Percentiles rank a stretch among this genome's conserved stretches.
Conservation (phyloP, 2,797 vertebrate species). For the Premnoplex brunnescens region DNA sequence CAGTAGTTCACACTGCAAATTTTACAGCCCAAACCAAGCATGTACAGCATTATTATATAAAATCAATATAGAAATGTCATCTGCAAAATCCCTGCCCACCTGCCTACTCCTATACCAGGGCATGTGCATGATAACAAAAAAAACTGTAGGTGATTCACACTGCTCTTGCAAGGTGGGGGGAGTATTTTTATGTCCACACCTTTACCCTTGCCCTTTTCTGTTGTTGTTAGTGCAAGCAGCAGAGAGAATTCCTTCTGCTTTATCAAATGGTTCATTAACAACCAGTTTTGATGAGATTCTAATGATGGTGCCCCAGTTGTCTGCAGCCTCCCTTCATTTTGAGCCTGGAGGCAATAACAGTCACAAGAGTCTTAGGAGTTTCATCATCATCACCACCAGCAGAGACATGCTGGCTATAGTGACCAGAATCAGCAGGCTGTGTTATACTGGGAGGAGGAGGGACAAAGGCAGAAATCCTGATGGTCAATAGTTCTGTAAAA, state of each 20-base stretch:
- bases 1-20: not conserved
- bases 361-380: not conserved
- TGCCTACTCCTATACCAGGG: not conserved
- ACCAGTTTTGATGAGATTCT: not conserved
- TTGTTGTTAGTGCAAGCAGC: not conserved
- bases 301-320: not conserved
- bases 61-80: not conserved
- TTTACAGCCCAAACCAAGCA: not conserved
- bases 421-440: not conserved
- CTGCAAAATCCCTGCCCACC: not conserved
- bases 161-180: not conserved
- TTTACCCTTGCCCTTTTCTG: not conserved
- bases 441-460: not conserved
- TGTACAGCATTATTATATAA: not conserved
- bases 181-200: not conserved
- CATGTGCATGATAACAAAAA: not conserved
- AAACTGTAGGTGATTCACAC: not conserved
- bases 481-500: not conserved
- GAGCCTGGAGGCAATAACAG: not conserved
- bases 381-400: not conserved
- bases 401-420: not conserved
- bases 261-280: slow-evolving; percentile 46
- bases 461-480: not conserved
- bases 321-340: not conserved
- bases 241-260: not conserved